Base-by-base conservation (phyloP, 2,888 invertebrate species). In the Automeris io region DNA sequence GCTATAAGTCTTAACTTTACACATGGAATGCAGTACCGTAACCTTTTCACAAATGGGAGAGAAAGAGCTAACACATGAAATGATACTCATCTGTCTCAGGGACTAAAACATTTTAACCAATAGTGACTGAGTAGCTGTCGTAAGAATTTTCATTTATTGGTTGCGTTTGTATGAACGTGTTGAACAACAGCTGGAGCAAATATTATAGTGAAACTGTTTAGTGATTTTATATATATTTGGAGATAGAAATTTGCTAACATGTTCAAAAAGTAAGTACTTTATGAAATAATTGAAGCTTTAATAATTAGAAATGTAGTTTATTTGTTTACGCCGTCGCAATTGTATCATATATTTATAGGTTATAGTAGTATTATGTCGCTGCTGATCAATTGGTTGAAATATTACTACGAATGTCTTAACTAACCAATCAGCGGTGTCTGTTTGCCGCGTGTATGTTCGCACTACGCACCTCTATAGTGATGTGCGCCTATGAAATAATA, bases 201-300 rank as follows among this genome's bases (percentile, higher is more conserved):
- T 32, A 9, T 5, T 47, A 33, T 31, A 11, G 18, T 40, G 36
- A 40, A 37, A 39, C 25, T 19, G 36, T 45, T 33, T 33, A 21
- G 13, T 37, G 34, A 7, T 23, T 42, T 38, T 39, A 12, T 33
- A 34, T 9, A 31, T 25, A 32, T 36, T 37, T 5, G 33, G 36
- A 39, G 13, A 40, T 36, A 24, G 35, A 34, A 36, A 43, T 33
- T 32, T 35, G 25, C 7, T 61, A 76, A 50, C 47, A 87, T 87
- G 87, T 87, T 87, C 46, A 87, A 87, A 60, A 87, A 87, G 87
- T 87, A 62, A 86, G 87, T 87, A 41, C 21, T 40, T 22, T 37
- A 36, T 37, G 32, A 39, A 36, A 34, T 31, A 18, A 21, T 12
- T 41, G 18, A n/a, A 26, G 11, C 1, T 21, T 11, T 37, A 31